Conservation (phyloP, 37 sponge, comb jelly and placozoan species). For the Chondrilla cf. caribensis region DNA sequence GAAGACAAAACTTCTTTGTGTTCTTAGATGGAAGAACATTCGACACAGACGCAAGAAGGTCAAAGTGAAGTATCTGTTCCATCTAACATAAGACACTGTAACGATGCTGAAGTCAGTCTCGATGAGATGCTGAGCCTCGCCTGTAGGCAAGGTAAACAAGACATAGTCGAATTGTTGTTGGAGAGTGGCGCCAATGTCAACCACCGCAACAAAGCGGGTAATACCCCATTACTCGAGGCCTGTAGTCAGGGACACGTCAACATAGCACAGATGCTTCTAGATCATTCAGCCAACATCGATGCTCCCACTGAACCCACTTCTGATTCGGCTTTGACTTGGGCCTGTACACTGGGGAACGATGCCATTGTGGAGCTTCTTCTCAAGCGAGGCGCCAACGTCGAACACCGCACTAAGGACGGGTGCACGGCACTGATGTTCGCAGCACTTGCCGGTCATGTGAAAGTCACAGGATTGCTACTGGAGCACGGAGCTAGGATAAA, state of each 20-base stretch:
- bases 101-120: slow-evolving; percentile 86
- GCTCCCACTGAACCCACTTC: slow-evolving; percentile 93
- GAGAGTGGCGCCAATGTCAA: slow-evolving; percentile 96
- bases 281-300: slow-evolving; percentile 91
- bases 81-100: not conserved
- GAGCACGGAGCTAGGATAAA: slow-evolving; percentile 86
- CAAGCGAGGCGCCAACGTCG: slow-evolving; percentile 78
- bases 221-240: slow-evolving; percentile 97
- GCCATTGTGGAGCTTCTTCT: slow-evolving; percentile 85
- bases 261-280: slow-evolving; percentile 84
- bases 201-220: slow-evolving; percentile 95
- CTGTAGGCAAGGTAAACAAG: slow-evolving; percentile 99
- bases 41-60: slow-evolving; percentile 16
- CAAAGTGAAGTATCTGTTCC: slow-evolving; percentile 1
- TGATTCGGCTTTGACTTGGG: slow-evolving; percentile 98
- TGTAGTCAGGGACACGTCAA: slow-evolving; percentile 97
- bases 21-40: slow-evolving; percentile 19
- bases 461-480: slow-evolving; percentile 81
- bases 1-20: too few species aligned
- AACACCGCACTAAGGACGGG: slow-evolving; percentile 97
- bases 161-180: slow-evolving; percentile 95
- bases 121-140: slow-evolving; percentile 99
- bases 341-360: slow-evolving; percentile 97
- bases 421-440: slow-evolving; percentile 99
- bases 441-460: slow-evolving; percentile 90